Evolutionary conservation across 2,113 vertebrate genomes (phyloP), one percentile per base, ranked within the genome.

Genomic region (Datnioides undecimradiatus): DNA sequence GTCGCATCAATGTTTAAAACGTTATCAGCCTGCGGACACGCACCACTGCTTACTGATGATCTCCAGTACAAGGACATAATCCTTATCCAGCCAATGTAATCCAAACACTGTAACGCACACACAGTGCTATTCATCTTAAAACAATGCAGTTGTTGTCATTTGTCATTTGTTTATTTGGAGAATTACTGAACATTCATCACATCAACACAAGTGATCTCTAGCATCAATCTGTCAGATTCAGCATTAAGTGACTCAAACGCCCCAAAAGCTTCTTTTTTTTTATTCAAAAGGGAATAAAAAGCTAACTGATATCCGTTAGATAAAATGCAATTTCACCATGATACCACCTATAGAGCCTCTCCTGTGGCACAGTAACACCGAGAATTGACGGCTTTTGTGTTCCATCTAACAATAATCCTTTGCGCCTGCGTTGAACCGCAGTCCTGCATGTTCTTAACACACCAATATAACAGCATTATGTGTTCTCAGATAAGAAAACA

Each of bases 1-100:
- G 90, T 93, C 78, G 40, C 88, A 92, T 92, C 82, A 92, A 95
- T 90, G 88, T 93, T 93, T 93, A 90, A 93, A 91, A 93, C 76
- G 86, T 87, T 87, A 93, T 93, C 91, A 90, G 80, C 79, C 83
- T 17, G 60, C 9, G 67, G 88, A 90, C 84, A 91, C 80, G 89
- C 80, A 81, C 85, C 80, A 31, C 78, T 82, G 90, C 86, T 82
- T 84, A 79, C 81, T 78, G 73, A 82, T 88, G 85, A 88, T 88
- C 82, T 84, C 45, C 54, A 49, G 64, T 40, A 89, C 89, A 86
- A 91, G 90, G 89, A 83, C 90, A 80, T 63, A 73, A 74, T 67
- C 76, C 34, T 58, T 69, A 76, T 76, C 79, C 41, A 69, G 49
- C 60, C 23, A 40, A 16, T 40, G 40, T 57, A 75, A 89, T 46